Evolutionary conservation across 2,113 vertebrate species (phyloP).

Genomic region (Channa maculata): DNA sequence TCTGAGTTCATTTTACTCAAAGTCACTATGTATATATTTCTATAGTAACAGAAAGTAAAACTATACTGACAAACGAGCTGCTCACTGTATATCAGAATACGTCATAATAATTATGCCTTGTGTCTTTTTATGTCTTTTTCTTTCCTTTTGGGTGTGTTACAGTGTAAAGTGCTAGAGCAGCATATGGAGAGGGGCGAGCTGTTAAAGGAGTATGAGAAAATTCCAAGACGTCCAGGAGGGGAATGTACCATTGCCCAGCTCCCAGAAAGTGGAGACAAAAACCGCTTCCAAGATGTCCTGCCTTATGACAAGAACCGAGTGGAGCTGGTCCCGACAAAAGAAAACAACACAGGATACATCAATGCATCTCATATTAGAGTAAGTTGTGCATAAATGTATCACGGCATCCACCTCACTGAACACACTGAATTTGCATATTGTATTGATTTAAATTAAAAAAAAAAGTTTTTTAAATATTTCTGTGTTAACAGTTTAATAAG

Average conservation of each 20-base stretch:
- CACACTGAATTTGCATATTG: not conserved
- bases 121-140: slow-evolving; percentile 2
- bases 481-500: too few relatives aligned
- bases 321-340: slow-evolving; percentile 97
- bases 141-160: slow-evolving; percentile 9
- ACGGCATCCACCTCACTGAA: too few relatives aligned
- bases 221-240: slow-evolving; percentile 84
- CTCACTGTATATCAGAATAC: not conserved
- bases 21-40: too few relatives aligned
- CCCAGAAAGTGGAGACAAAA: slow-evolving; percentile 92
- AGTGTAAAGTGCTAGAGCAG: slow-evolving; percentile 92
- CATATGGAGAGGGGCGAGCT: slow-evolving; percentile 92
- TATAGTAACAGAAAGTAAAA: not conserved
- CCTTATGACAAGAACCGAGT: slow-evolving; percentile 94
- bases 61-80: not conserved
- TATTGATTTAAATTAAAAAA: too few relatives aligned
- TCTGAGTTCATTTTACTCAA: too few relatives aligned
- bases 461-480: too few relatives aligned
- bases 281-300: slow-evolving; percentile 95
- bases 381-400: slow-evolving; percentile 36
- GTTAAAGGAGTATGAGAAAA: slow-evolving; percentile 91
- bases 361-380: slow-evolving; percentile 96
- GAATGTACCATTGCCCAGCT: slow-evolving; percentile 88
- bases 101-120: too few relatives aligned
- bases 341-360: slow-evolving; percentile 98